Evolutionary conservation across 2,888 invertebrate genomes (phyloP).

Genomic region (Erannis defoliaria): DNA sequence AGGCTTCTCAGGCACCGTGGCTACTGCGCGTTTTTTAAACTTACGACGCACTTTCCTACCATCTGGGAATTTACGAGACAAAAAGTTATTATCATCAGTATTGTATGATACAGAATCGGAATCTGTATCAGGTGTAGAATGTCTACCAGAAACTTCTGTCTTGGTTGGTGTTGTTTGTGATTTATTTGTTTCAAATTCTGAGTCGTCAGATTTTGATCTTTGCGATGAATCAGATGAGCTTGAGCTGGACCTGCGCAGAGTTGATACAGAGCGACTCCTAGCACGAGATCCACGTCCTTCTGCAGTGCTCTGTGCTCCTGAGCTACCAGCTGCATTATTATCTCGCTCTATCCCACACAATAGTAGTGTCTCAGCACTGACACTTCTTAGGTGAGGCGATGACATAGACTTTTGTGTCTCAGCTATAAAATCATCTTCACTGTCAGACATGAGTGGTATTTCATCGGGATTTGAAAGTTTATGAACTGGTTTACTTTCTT

Average conservation of each 20-base stretch:
- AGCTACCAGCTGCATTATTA: constrained; percentile 52
- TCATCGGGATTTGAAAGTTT: constrained; percentile 76
- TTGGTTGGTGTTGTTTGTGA: constrained; percentile 42
- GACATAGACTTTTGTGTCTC: constrained; percentile 42
- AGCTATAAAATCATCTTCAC: constrained; percentile 62
- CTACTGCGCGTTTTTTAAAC: constrained; percentile 58
- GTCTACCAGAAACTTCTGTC: constrained; percentile 36
- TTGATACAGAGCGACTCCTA: constrained; percentile 60
- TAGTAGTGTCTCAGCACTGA: constrained; percentile 72
- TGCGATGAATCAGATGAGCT: constrained; percentile 68
- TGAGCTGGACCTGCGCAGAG: constrained; percentile 55
- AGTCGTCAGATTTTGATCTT: constrained; percentile 70
- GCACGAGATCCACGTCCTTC: constrained; percentile 59
- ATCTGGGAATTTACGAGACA: constrained; percentile 73
- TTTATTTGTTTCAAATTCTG: constrained; percentile 64
- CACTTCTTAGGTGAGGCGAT: constrained; percentile 57
- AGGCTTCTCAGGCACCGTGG: constrained; percentile 47
- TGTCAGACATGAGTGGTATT: constrained; percentile 65
- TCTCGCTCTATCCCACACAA: constrained; percentile 58
- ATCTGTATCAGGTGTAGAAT: constrained; percentile 64
- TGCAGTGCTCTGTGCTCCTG: constrained; percentile 41
- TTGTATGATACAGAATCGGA: constrained; percentile 76
- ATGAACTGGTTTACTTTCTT: constrained; percentile 46
- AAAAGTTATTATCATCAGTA: constrained; percentile 77
- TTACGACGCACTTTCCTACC: constrained; percentile 64